Evolutionary conservation across 2,113 vertebrate species (phyloP).

Genomic region (Micronycteris hirsuta): DNA sequence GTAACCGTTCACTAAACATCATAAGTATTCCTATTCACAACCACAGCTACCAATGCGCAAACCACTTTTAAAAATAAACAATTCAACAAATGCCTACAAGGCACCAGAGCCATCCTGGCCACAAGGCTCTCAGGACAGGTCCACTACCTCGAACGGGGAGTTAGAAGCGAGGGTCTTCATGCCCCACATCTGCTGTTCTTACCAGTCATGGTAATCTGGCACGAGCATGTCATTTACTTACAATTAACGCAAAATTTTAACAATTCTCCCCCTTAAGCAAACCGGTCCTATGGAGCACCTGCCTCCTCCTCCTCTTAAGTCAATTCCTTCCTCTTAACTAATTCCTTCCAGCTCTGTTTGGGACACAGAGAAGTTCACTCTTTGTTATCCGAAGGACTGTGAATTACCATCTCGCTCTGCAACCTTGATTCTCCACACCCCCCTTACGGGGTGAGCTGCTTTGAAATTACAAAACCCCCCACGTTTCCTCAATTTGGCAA

Average conservation of each 20-base stretch:
- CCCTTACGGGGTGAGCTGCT: neutral
- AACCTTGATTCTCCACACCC: neutral
- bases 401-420: conserved; percentile 62
- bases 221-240: conserved; percentile 31
- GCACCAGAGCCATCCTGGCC: conserved; percentile 32
- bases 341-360: conserved; percentile 74
- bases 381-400: conserved; percentile 77
- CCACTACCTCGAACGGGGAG: neutral
- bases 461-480: conserved; percentile 33
- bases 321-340: conserved; percentile 39
- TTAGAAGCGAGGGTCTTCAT: neutral
- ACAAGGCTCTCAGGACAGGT: neutral
- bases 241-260: conserved; percentile 59
- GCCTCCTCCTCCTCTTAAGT: conserved; percentile 61
- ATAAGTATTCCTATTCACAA: neutral
- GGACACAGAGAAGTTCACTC: conserved; percentile 75
- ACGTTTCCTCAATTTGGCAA: conserved; percentile 45
- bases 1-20: neutral
- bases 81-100: conserved; percentile 62
- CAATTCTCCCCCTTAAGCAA: conserved; percentile 61
- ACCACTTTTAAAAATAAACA: conserved; percentile 53
- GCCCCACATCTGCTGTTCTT: neutral
- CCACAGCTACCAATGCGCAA: conserved; percentile 70
- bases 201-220: neutral
- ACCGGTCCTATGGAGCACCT: conserved; percentile 35